Conservation (phyloP, 1,140 invertebrate species). For the Drosophila sulfurigaster region DNA sequence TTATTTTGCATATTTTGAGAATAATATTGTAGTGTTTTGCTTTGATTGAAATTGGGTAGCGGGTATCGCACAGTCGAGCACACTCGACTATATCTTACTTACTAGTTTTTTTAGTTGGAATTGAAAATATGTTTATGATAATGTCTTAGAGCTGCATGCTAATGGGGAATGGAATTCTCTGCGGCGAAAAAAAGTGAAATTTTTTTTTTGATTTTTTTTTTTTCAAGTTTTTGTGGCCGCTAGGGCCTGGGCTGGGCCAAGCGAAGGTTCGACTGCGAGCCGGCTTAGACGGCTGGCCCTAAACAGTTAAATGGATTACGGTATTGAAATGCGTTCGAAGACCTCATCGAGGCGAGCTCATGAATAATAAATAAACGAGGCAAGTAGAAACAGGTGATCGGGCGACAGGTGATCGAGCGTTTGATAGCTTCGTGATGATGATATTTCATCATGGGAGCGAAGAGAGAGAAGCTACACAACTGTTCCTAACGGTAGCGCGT, state of each 20-base stretch:
- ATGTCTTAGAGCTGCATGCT: conserved; percentile 15
- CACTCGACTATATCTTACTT: too few relatives aligned
- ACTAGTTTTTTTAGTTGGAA: conserved; percentile 11
- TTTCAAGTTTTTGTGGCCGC: conserved; percentile 11
- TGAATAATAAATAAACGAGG: conserved; percentile 65
- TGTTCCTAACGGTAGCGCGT: conserved; percentile 70
- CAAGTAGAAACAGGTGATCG: conserved; percentile 19
- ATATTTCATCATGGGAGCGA: conserved; percentile 30
- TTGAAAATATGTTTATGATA: conserved; percentile 21
- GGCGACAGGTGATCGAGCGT: conserved; percentile 48
- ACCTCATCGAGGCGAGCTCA: conserved; percentile 34
- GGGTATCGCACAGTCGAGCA: too few relatives aligned
- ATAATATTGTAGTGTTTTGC: too few relatives aligned
- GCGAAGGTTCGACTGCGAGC: not conserved
- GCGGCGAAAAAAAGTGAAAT: conserved; percentile 56
- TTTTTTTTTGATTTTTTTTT: conserved; percentile 24
- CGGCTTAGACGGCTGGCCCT: conserved; percentile 23
- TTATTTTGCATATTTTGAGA: too few relatives aligned
- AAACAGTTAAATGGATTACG: conserved; percentile 79
- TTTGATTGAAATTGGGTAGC: too few relatives aligned
- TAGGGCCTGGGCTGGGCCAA: conserved; percentile 28
- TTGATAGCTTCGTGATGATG: conserved; percentile 18
- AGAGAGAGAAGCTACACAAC: conserved; percentile 50
- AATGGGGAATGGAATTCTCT: conserved; percentile 32
- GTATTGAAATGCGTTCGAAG: conserved; percentile 60